phyloP scores from a whole-genome alignment of 2,888 invertebrate genomes.

The Leptarthrus brevirostris region DNA sequence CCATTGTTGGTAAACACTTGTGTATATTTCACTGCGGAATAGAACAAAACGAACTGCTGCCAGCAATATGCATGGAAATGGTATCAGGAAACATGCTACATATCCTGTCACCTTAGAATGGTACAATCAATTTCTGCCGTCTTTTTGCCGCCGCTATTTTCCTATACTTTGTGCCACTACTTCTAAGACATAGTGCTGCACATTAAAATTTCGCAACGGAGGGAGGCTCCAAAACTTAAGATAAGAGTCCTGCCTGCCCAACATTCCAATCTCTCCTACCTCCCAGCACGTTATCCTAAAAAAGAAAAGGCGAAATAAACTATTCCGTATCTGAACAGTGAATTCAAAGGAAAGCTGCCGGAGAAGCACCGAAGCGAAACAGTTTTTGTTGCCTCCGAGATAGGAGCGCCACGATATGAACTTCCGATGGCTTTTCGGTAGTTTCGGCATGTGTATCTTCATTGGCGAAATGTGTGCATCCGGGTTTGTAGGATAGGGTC shows the following conservation, averaged over 20 bases:
- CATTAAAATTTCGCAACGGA: slow-evolving; percentile 32
- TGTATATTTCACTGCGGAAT: background rate
- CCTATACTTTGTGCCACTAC: background rate
- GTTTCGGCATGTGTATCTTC: slow-evolving; percentile 24
- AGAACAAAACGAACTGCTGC: background rate
- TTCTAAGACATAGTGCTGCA: slow-evolving; percentile 10
- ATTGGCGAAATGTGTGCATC: background rate
- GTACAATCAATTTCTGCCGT: slow-evolving; percentile 35
- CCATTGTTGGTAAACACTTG: slow-evolving; percentile 35
- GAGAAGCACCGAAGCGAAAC: slow-evolving; percentile 9
- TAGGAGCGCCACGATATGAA: slow-evolving; percentile 35
- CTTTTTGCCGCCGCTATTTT: slow-evolving; percentile 19
- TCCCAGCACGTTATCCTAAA: background rate
- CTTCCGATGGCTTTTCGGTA: slow-evolving; percentile 38
- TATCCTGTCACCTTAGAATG: slow-evolving; percentile 33
- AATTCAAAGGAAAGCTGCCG: background rate
- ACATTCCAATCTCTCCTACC: background rate
- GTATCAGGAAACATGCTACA: background rate
- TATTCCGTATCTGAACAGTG: slow-evolving; percentile 20
- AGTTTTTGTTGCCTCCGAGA: slow-evolving; percentile 20
- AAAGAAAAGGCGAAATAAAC: slow-evolving; percentile 18
- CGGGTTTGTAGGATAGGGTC: background rate
- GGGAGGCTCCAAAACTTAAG: slow-evolving; percentile 21
- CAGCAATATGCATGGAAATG: background rate
- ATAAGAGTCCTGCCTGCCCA: slow-evolving; percentile 22